These are phyloP conservation scores for Eremophila alpestris DNA, from an alignment of 2,797 vertebrate genomes.

Conservation along the genomic window DNA sequence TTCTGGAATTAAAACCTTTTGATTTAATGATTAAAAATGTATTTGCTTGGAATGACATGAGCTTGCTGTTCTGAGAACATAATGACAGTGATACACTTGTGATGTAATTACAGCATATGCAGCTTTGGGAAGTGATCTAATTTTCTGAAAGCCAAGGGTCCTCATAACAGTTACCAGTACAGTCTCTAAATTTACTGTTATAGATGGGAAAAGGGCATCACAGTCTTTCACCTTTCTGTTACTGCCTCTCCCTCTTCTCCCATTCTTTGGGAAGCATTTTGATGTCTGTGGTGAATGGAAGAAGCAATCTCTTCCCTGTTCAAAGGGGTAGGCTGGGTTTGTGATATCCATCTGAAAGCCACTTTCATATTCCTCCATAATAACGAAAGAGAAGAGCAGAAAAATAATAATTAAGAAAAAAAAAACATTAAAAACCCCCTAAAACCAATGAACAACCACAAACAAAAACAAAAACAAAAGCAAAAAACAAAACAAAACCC, in stretches of 20 bases:
- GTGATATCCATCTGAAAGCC: background rate
- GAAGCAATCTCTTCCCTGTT: background rate
- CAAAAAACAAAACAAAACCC: background rate
- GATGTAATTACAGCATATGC: background rate
- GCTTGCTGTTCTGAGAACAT: background rate
- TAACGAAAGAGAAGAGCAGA: background rate
- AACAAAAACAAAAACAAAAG: background rate
- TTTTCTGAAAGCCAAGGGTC: background rate
- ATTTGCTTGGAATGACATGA: background rate
- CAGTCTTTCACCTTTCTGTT: background rate
- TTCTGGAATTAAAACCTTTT: constrained; percentile 32
- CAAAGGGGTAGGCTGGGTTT: background rate
- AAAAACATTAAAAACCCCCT: background rate
- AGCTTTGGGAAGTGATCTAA: constrained; percentile 38
- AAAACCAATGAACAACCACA: background rate
- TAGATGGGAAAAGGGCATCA: background rate
- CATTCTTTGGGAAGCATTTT: background rate
- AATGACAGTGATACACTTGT: background rate
- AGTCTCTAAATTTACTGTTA: background rate
- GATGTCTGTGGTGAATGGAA: background rate
- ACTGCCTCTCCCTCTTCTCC: background rate
- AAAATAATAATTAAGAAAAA: background rate
- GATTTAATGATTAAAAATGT: constrained; percentile 22
- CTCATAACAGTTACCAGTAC: background rate
- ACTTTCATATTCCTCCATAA: background rate